Percentiles rank a stretch among this genome's conserved stretches.
These are phyloP conservation scores for Alethe diademata DNA, from an alignment of 2,113 vertebrate genomes.

Conservation along the genomic window DNA sequence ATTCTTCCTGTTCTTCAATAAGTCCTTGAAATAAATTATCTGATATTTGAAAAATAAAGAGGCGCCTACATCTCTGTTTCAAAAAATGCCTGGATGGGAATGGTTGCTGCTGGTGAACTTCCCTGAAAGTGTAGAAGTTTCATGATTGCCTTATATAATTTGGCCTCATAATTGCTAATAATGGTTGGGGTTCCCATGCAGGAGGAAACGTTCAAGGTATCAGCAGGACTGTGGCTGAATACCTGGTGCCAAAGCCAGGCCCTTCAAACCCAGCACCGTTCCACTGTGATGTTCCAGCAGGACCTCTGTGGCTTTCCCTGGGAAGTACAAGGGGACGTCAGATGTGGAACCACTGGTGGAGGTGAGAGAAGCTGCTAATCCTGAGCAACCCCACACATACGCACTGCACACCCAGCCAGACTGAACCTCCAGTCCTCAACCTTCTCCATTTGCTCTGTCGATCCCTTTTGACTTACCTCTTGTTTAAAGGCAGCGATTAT, in stretches of 20 bases:
- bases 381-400: neutral
- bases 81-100: neutral
- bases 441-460: neutral
- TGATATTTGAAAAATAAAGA: neutral
- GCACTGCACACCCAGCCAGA: neutral
- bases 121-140: neutral
- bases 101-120: neutral
- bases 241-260: neutral
- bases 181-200: neutral
- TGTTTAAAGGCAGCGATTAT: constrained; percentile 12
- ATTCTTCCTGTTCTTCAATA: neutral
- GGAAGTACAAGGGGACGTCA: neutral
- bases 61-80: accelerated
- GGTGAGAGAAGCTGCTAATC: neutral
- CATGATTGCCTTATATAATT: neutral
- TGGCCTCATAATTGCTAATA: neutral
- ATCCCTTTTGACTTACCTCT: constrained; percentile 13
- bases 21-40: neutral
- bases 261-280: neutral
- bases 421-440: neutral
- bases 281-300: neutral
- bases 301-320: neutral
- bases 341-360: neutral
- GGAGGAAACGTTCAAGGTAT: neutral
- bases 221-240: neutral